Evolutionary conservation across 2,888 invertebrate genomes (phyloP).

Genomic region (Scaeva pyrastri): DNA sequence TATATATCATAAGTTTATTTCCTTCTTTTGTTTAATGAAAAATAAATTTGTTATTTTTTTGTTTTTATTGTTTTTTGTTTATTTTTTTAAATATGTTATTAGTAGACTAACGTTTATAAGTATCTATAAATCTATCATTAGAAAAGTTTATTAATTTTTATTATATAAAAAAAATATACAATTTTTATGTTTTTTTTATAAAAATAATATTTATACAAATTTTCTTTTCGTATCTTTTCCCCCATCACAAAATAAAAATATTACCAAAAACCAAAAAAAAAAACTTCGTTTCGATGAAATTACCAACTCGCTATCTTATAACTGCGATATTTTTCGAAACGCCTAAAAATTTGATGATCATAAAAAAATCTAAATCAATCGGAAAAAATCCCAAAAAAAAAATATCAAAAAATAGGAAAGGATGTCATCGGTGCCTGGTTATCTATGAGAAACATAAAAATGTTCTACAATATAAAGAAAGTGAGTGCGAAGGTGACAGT

Average conservation of each 20-base stretch:
- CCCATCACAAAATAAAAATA: slow-evolving; percentile 66
- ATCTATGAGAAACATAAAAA: slow-evolving; percentile 98
- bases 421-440: slow-evolving; percentile 97
- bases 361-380: slow-evolving; percentile 35
- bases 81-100: slow-evolving; percentile 34
- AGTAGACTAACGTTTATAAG: slow-evolving; percentile 59
- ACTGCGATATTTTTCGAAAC: slow-evolving; percentile 74
- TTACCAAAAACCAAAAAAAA: slow-evolving; percentile 48
- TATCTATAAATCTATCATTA: slow-evolving; percentile 67
- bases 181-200: slow-evolving; percentile 44
- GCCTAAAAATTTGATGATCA: slow-evolving; percentile 21
- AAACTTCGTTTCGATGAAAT: slow-evolving; percentile 76
- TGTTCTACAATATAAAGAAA: slow-evolving; percentile 98
- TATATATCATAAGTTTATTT: slow-evolving; percentile 40
- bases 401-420: slow-evolving; percentile 89
- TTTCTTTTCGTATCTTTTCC: slow-evolving; percentile 74
- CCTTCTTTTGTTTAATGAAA: slow-evolving; percentile 39
- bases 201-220: slow-evolving; percentile 71
- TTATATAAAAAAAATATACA: slow-evolving; percentile 30
- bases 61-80: slow-evolving; percentile 65
- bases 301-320: slow-evolving; percentile 68
- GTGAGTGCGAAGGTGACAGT: slow-evolving; percentile 90
- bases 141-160: slow-evolving; percentile 40
- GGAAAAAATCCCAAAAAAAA: too few relatives aligned
- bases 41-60: slow-evolving; percentile 49